These are phyloP conservation scores for Halyomorpha halys DNA, from an alignment of 1,140 invertebrate genomes.

Conservation along the genomic window DNA sequence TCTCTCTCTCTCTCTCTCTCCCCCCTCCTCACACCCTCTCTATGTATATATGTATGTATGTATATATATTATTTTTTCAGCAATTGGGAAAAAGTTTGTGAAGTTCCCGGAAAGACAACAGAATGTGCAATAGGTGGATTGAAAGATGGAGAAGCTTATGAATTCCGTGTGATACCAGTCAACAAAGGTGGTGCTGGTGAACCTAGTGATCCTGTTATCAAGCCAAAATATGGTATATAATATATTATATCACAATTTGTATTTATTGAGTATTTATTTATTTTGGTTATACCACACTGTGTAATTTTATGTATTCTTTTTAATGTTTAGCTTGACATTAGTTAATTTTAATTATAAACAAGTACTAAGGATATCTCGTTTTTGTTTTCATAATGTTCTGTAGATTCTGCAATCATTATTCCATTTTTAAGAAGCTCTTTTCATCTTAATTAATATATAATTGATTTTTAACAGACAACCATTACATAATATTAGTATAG, in stretches of 20 bases:
- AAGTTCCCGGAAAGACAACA: conserved; percentile 61
- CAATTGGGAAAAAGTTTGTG: conserved; percentile 77
- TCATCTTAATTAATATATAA: too few species aligned
- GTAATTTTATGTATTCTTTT: conserved; percentile 4
- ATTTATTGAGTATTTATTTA: neutral
- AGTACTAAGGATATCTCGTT: too few species aligned
- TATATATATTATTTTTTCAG: conserved; percentile 36
- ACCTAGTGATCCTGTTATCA: conserved; percentile 84
- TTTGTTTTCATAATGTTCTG: too few species aligned
- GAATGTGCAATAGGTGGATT: conserved; percentile 73
- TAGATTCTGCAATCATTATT: too few species aligned
- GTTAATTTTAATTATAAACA: too few species aligned
- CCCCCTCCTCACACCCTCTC: too few species aligned
- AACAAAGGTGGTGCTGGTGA: conserved; percentile 92
- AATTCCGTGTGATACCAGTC: conserved; percentile 92
- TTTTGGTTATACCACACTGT: conserved; percentile 11
- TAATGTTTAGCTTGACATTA: neutral
- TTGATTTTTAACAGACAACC: too few species aligned
- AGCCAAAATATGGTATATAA: conserved; percentile 58
- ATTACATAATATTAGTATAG: too few species aligned
- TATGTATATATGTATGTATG: too few species aligned
- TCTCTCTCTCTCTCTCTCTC: too few species aligned
- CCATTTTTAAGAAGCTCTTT: too few species aligned
- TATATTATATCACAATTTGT: neutral
- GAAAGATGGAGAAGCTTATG: conserved; percentile 88